These are phyloP conservation scores for Serilophus lunatus DNA, from an alignment of 2,113 vertebrate species.

Conservation along the genomic window DNA sequence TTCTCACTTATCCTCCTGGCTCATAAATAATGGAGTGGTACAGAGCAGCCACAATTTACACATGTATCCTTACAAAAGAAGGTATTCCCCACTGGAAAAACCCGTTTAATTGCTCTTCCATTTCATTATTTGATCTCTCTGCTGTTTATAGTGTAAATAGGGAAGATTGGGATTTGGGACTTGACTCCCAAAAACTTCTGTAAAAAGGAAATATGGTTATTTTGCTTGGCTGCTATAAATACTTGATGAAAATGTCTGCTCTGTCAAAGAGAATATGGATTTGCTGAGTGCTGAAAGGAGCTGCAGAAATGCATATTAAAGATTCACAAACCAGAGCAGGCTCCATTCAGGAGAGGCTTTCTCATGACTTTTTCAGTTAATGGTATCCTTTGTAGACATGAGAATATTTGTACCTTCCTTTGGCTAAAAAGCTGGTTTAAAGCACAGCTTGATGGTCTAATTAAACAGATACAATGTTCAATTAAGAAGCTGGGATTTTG, in stretches of 20 bases:
- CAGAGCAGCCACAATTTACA: neutral
- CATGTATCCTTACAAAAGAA: neutral
- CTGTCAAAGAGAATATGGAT: neutral
- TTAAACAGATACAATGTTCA: neutral
- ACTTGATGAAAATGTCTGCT: neutral
- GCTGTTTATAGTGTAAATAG: neutral
- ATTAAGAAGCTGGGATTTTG: neutral
- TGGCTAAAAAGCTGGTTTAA: neutral
- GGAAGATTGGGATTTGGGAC: neutral
- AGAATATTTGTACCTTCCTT: neutral
- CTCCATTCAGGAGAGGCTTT: neutral
- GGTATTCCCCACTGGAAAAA: neutral
- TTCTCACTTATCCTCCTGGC: neutral
- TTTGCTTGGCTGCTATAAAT: constrained; percentile 5
- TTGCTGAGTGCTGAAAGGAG: neutral
- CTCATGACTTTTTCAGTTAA: neutral
- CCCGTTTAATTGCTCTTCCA: neutral
- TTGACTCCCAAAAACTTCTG: neutral
- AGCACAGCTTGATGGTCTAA: neutral
- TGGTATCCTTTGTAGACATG: neutral
- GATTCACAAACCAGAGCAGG: neutral
- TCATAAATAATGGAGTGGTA: neutral
- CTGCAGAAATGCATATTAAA: constrained; percentile 4
- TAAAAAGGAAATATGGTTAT: neutral
- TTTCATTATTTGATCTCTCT: neutral